Evolutionary conservation across 2,113 vertebrate species (phyloP).

Genomic region (Erinaceus europaeus): DNA sequence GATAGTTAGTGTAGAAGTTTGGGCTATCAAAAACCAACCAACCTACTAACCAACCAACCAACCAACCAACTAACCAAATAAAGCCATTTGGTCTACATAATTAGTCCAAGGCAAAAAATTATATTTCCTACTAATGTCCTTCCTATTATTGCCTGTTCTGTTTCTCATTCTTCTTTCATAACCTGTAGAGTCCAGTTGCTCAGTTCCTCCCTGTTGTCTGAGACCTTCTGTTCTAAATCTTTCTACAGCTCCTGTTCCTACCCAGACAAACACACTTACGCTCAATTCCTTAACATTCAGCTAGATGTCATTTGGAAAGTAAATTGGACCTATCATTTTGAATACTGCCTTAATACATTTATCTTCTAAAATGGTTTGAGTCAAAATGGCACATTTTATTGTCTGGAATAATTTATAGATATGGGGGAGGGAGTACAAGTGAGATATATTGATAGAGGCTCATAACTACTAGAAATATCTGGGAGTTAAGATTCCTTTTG

Average conservation of each 20-base stretch:
- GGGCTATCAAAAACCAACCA: neutral
- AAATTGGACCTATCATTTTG: neutral
- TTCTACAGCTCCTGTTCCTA: neutral
- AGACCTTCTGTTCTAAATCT: neutral
- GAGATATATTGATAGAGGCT: neutral
- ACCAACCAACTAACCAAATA: no score
- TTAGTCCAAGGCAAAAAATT: no score
- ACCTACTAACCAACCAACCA: neutral
- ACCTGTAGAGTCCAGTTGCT: neutral
- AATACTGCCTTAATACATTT: neutral
- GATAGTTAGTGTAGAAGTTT: neutral
- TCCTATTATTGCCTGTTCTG: no score
- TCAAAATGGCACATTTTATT: neutral
- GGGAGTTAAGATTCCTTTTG: neutral
- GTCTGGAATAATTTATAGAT: neutral
- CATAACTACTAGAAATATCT: neutral
- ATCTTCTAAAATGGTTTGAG: neutral
- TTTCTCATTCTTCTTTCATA: no score
- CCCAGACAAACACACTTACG: neutral
- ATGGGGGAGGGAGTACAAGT: neutral
- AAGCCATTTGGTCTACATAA: neutral
- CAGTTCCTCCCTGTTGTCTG: neutral
- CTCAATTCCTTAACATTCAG: neutral
- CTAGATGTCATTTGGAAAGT: neutral
- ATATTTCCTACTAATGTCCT: no score